phyloP scores from a whole-genome alignment of 1,140 invertebrate species.

The Drosophila murphyi region DNA sequence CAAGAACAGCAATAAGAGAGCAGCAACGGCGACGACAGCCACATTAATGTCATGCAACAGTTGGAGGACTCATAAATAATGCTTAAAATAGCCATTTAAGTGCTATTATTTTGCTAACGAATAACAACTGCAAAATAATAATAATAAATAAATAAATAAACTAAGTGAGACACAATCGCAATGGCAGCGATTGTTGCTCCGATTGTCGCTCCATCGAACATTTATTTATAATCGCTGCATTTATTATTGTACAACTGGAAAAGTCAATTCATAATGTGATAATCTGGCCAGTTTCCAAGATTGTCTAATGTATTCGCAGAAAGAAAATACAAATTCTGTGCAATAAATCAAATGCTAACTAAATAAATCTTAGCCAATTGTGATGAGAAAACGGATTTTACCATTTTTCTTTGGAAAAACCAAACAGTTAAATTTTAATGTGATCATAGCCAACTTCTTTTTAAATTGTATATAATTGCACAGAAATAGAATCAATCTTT shows the following conservation, averaged over 20 bases:
- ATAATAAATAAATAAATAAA: conserved; percentile 41
- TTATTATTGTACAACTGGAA: conserved; percentile 23
- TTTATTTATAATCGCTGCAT: conserved; percentile 25
- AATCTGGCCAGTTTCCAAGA: neutral
- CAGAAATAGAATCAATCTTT: too few relatives aligned
- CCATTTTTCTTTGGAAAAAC: too few relatives aligned
- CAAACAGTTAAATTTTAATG: too few relatives aligned
- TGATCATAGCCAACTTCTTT: too few relatives aligned
- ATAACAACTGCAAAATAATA: conserved; percentile 24
- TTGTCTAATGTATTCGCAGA: conserved; percentile 6
- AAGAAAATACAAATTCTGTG: neutral
- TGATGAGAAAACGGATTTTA: too few relatives aligned
- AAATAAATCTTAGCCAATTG: too few relatives aligned
- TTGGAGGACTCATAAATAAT: conserved; percentile 69
- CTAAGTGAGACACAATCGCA: conserved; percentile 51
- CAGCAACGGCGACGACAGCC: conserved; percentile 37
- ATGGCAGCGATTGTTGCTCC: conserved; percentile 27
- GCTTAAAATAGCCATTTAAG: conserved; percentile 76
- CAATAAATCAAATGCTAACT: too few relatives aligned
- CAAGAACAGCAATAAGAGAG: neutral
- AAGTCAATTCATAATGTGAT: conserved; percentile 16
- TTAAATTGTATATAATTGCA: too few relatives aligned
- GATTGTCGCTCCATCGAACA: conserved; percentile 15
- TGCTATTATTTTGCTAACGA: conserved; percentile 54
- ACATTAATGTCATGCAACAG: conserved; percentile 63